phyloP scores from a whole-genome alignment of 2,888 invertebrate genomes.

The Carterocephalus palaemon region DNA sequence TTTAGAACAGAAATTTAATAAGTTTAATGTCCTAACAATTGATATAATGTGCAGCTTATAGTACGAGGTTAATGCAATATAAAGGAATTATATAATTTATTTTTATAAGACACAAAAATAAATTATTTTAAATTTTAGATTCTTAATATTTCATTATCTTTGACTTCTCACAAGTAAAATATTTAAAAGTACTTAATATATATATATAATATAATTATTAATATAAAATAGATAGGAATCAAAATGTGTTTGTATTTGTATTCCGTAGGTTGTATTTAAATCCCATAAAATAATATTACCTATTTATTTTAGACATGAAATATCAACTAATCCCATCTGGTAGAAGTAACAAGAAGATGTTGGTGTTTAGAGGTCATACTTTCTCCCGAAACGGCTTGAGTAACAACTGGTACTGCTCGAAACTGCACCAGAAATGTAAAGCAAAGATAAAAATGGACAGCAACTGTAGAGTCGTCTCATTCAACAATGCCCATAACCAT shows the following conservation, averaged over 20 bases:
- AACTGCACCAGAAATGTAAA: slow-evolving; percentile 22
- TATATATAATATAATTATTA: no score
- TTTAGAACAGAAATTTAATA: no score
- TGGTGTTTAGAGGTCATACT: slow-evolving; percentile 25
- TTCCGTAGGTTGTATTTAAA: neutral
- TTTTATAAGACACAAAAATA: no score
- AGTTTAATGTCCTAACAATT: no score
- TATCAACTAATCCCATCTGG: slow-evolving; percentile 22
- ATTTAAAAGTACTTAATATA: no score
- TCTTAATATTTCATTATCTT: no score
- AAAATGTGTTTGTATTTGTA: neutral
- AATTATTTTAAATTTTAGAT: no score
- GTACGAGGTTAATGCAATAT: no score
- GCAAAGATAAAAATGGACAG: slow-evolving; percentile 24
- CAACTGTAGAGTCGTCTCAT: slow-evolving; percentile 22
- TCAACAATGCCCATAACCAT: slow-evolving; percentile 33
- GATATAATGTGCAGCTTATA: no score
- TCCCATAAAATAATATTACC: neutral
- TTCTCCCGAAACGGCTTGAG: slow-evolving; percentile 23
- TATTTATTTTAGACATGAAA: slow-evolving; percentile 24
- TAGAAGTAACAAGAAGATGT: slow-evolving; percentile 21
- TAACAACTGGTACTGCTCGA: slow-evolving; percentile 27
- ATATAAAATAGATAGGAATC: no score
- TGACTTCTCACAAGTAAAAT: no score
- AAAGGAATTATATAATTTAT: no score